Evolutionary conservation across 2,797 vertebrate genomes (phyloP).

Genomic region (Acanthurus tractus): DNA sequence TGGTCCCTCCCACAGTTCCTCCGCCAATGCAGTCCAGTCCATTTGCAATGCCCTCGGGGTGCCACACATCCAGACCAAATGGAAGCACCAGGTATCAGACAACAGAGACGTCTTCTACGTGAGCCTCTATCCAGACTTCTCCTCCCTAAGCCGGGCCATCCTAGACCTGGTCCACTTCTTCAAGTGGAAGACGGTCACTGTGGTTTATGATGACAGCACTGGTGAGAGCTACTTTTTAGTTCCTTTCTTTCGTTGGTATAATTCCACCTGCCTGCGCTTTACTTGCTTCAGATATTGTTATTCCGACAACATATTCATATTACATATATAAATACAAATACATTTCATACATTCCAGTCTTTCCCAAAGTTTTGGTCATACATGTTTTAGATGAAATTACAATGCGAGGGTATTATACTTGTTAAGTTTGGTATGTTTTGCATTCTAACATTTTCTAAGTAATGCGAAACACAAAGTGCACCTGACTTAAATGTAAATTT

Average conservation of each 20-base stretch:
- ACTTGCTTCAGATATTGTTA: no score
- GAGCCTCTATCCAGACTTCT: slow-evolving; percentile 98
- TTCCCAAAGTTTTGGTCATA: no score
- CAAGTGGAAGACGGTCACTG: slow-evolving; percentile 99
- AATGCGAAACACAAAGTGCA: no score
- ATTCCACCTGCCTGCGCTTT: not conserved
- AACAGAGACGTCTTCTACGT: slow-evolving; percentile 98
- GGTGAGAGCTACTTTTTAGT: slow-evolving; percentile 82
- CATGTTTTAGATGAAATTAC: no score
- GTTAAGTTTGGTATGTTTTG: no score
- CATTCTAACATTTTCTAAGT: no score
- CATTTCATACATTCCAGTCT: no score
- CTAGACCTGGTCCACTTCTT: slow-evolving; percentile 99
- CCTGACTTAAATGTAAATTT: no score
- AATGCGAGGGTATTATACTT: no score
- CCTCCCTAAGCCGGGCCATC: slow-evolving; percentile 97
- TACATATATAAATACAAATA: not conserved
- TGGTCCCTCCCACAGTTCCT: slow-evolving; percentile 98
- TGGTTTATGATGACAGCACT: slow-evolving; percentile 98
- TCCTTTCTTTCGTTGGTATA: not conserved
- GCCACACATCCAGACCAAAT: slow-evolving; percentile 98
- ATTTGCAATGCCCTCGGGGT: slow-evolving; percentile 98
- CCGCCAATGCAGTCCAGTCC: slow-evolving; percentile 97
- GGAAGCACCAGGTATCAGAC: slow-evolving; percentile 99
- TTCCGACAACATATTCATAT: not conserved